These are phyloP conservation scores for Thaumetopoea pityocampa DNA, from an alignment of 1,140 invertebrate genomes.

Conservation along the genomic window DNA sequence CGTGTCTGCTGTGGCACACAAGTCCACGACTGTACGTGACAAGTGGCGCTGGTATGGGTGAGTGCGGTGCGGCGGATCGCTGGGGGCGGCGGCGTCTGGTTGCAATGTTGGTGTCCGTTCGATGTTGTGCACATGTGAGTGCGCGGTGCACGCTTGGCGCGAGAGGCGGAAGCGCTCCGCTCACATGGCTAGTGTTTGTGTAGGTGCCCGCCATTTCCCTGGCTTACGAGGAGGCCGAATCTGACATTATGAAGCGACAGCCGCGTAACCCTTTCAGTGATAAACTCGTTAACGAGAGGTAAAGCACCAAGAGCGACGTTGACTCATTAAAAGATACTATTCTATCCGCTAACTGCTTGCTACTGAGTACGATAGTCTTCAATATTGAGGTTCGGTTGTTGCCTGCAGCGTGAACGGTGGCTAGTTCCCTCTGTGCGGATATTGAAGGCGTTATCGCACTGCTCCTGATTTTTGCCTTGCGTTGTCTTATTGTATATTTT, in stretches of 20 bases:
- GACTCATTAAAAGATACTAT: conserved; percentile 63
- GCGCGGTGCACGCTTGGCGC: conserved; percentile 12
- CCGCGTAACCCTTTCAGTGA: conserved; percentile 97
- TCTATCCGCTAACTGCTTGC: conserved; percentile 71
- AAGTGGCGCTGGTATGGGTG: no score
- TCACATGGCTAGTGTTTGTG: conserved; percentile 76
- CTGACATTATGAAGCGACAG: conserved; percentile 99
- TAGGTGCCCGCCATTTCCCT: conserved; percentile 99
- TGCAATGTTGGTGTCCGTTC: conserved; percentile 50
- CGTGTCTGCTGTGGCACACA: no score
- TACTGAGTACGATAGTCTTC: conserved; percentile 66
- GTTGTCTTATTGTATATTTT: conserved; percentile 58
- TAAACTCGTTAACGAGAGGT: conserved; percentile 99
- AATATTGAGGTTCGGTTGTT: conserved; percentile 69
- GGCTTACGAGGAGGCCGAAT: conserved; percentile 99
- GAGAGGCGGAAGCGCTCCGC: conserved; percentile 38
- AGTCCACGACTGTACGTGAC: no score
- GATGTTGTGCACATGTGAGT: conserved; percentile 61
- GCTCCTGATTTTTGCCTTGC: conserved; percentile 64
- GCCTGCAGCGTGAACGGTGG: conserved; percentile 56
- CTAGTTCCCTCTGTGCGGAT: conserved; percentile 48
- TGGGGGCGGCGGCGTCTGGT: conserved; percentile 34
- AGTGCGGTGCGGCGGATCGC: conserved; percentile 13
- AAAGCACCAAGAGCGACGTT: conserved; percentile 72
- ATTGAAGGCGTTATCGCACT: conserved; percentile 68